phyloP scores from a whole-genome alignment of 2,797 vertebrate species.

The Peromyscus nudipes region DNA sequence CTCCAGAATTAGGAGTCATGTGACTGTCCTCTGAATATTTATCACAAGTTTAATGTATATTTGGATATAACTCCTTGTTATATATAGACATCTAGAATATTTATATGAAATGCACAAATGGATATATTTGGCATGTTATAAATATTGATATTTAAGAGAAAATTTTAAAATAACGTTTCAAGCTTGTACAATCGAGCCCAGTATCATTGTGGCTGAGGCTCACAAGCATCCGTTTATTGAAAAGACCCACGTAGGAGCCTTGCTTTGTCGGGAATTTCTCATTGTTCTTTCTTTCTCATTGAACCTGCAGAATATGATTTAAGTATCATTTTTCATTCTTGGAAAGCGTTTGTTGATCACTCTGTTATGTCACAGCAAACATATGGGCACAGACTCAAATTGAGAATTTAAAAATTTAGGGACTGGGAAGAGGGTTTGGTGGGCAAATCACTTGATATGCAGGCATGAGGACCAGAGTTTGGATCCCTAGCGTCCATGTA shows the following conservation, averaged over 20 bases:
- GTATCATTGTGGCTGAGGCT: not conserved
- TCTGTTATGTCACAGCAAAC: conserved; percentile 41
- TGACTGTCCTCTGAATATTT: not conserved
- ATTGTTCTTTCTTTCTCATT: not conserved
- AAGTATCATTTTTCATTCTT: conserved; percentile 40
- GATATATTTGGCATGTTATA: not conserved
- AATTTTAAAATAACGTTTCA: conserved; percentile 2
- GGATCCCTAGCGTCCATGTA: not conserved
- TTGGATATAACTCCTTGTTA: conserved; percentile 4
- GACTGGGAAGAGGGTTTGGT: not conserved
- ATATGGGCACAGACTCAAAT: conserved; percentile 4
- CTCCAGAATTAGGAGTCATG: not conserved
- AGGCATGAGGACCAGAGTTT: not conserved
- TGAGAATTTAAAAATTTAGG: conserved; percentile 20
- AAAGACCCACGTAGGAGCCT: not conserved
- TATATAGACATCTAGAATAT: not conserved
- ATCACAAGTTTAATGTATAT: conserved; percentile 18
- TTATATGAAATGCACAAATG: conserved; percentile 30
- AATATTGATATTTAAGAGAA: conserved; percentile 50
- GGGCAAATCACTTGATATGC: not conserved
- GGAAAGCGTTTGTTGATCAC: conserved; percentile 21
- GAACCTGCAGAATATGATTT: conserved; percentile 37
- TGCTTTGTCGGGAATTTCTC: conserved; percentile 38
- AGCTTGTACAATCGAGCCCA: not conserved
- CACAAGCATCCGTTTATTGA: not conserved